A percentile compares a stretch with the other conserved stretches of the same genome.
These are phyloP conservation scores for Salvelinus alpinus DNA, from an alignment of 2,113 vertebrate genomes.

Conservation along the genomic window DNA sequence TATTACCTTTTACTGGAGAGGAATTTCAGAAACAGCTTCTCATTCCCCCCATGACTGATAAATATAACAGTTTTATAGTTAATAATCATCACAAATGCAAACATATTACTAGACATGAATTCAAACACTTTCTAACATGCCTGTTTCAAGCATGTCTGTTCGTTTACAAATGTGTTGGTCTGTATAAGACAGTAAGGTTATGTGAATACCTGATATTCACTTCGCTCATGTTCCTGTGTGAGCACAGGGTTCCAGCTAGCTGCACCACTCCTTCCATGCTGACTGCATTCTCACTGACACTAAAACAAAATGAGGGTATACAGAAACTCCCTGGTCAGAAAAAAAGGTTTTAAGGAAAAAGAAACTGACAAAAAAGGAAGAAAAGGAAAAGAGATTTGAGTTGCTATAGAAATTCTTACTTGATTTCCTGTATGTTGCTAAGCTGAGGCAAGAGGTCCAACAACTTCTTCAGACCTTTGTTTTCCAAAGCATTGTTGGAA, in stretches of 20 bases:
- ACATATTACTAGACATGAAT: no score
- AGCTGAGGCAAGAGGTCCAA: conserved; percentile 68
- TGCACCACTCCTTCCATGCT: conserved; percentile 64
- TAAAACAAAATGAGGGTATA: conserved; percentile 51
- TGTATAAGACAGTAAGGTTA: no score
- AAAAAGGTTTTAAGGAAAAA: conserved; percentile 9
- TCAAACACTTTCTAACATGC: no score
- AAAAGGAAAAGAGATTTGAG: neutral
- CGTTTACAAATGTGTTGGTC: no score
- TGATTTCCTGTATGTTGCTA: conserved; percentile 69
- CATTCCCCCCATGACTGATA: conserved; percentile 52
- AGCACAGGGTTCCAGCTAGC: conserved; percentile 68
- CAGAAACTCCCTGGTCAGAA: neutral
- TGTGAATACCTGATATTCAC: conserved; percentile 75
- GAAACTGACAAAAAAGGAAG: neutral
- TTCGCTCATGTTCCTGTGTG: conserved; percentile 50
- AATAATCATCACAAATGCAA: no score
- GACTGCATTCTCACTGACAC: conserved; percentile 76
- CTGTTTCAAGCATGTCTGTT: no score
- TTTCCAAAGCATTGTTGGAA: conserved; percentile 77
- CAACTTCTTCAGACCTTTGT: conserved; percentile 70
- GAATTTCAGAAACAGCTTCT: conserved; percentile 60
- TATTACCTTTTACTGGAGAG: conserved; percentile 51
- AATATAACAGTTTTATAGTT: conserved; percentile 11
- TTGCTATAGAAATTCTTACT: conserved; percentile 70